Evolutionary conservation across 2,113 vertebrate genomes (phyloP).

Genomic region (Neotragus pygmaeus): DNA sequence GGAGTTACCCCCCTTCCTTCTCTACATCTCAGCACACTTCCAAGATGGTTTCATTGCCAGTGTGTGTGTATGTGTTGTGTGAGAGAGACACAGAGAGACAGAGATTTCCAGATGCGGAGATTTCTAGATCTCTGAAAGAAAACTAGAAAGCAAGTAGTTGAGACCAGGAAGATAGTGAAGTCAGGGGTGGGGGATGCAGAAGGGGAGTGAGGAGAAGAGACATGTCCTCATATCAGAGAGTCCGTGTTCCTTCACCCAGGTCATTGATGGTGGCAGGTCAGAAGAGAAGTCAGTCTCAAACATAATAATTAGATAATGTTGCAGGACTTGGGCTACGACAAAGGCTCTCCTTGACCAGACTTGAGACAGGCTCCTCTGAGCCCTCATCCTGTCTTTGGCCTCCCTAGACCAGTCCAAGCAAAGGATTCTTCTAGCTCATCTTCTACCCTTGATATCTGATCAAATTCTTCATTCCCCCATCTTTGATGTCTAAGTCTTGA

Average conservation of each 20-base stretch:
- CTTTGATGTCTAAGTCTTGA: background rate
- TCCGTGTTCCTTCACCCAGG: background rate
- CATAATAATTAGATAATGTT: background rate
- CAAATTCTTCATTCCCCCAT: background rate
- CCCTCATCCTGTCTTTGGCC: background rate
- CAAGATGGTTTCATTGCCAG: background rate
- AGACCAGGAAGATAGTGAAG: background rate
- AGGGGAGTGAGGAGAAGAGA: background rate
- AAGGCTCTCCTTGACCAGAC: background rate
- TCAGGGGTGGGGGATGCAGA: background rate
- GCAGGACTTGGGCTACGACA: background rate
- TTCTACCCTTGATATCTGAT: background rate
- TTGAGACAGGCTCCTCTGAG: background rate
- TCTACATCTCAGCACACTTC: background rate
- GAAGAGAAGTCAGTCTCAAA: background rate
- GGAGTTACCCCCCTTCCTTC: background rate
- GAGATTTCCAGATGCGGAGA: background rate
- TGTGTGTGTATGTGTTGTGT: background rate
- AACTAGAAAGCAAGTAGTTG: background rate
- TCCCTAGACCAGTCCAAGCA: background rate
- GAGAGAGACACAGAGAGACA: background rate
- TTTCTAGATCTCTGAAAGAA: background rate
- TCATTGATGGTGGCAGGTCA: no score
- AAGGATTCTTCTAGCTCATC: background rate
- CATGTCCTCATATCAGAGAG: background rate